Evolutionary conservation across 2,888 invertebrate genomes (phyloP), one percentile per base, ranked within the genome.

Genomic region (Anthophora plumipes): DNA sequence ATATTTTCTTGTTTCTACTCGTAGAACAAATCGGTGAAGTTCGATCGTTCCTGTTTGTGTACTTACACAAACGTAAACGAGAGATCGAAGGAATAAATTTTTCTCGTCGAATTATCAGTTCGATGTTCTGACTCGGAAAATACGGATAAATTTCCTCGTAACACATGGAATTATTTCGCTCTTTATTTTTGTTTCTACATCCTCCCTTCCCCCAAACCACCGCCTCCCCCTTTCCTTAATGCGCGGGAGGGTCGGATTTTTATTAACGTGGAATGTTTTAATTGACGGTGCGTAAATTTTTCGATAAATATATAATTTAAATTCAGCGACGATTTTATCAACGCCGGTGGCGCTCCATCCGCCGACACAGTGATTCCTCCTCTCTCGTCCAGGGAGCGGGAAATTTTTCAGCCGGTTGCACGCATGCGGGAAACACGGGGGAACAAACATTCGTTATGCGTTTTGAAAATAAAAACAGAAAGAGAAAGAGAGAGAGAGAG

Each of bases 391-490:
- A 43, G 67, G 31, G 31, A 4, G 31, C 31, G 31, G 31, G 1
- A 4, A 4, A 31, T 77, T 43, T 57, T 70, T 39, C 46, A n/a
- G 14, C 31, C 9, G 17, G 17, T 1, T 37, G 48, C 48, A 25
- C 17, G 17, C 43, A 8, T 17, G 11, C 14, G 8, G 14, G 22
- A 22, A 37, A 22, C 20, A n/a, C n/a, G n/a, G 55, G 5, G 11
- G 41, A 39, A 39, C 31, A 64, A 78, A 72, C 31, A 64, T 68
- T 78, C 71, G 77, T 69, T 54, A 52, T 54, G 54, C 48, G n/a
- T 61, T 50, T 55, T 12, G 31, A 8, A n/a, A 25, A 41, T n/a
- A 22, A 14, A 25, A 54, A n/a, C n/a, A n/a, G n/a, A n/a, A n/a
- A n/a, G n/a, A n/a, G n/a, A n/a, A n/a, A n/a, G 31, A 22, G 17